phyloP scores from a whole-genome alignment of 2,113 vertebrate species.

The Ctenodactylus gundi region DNA sequence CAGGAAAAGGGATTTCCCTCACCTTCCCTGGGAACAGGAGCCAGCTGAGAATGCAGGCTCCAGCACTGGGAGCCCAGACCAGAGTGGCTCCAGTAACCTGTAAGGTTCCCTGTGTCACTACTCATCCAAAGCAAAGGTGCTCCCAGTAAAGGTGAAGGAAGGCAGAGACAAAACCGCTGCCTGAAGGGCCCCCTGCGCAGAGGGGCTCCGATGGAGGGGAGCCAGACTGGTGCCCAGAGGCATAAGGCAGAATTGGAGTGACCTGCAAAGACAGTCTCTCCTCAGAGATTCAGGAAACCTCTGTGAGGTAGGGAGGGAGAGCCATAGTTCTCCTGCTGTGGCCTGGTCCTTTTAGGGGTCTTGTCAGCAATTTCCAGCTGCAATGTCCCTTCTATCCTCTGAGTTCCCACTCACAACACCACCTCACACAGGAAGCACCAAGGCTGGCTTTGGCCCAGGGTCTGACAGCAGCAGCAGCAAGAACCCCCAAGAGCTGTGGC shows the following conservation, averaged over 20 bases:
- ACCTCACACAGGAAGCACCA: neutral
- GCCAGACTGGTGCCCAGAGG: neutral
- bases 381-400: neutral
- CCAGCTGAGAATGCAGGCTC: neutral
- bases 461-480: too few species aligned
- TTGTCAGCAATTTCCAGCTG: neutral
- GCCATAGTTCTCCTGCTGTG: neutral
- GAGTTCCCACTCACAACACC: neutral
- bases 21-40: neutral
- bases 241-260: neutral
- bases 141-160: neutral
- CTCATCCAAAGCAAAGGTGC: neutral
- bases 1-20: accelerated
- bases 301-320: neutral
- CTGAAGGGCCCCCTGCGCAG: neutral
- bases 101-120: too few species aligned
- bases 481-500: neutral
- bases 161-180: accelerated
- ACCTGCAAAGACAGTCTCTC: neutral
- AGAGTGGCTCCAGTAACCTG: neutral
- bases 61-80: neutral
- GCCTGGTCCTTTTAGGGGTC: neutral
- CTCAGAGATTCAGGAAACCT: neutral
- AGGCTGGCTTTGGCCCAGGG: too few species aligned
- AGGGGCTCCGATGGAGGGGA: too few species aligned